A percentile compares a stretch with the other conserved stretches of the same genome.
These are phyloP conservation scores for Paradisaea rubra DNA, from an alignment of 2,113 vertebrate species.

Conservation along the genomic window DNA sequence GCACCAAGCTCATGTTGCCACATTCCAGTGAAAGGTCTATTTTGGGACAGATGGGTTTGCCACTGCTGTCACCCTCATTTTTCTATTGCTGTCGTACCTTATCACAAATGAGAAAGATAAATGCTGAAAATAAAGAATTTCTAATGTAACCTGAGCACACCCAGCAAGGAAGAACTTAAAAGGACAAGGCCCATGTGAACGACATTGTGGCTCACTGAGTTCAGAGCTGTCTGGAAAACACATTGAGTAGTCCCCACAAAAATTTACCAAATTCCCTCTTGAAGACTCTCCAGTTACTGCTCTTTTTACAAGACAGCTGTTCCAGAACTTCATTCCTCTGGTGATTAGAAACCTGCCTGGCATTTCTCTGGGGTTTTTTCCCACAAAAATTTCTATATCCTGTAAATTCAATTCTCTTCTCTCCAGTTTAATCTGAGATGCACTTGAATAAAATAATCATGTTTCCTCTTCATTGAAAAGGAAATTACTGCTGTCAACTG, in stretches of 20 bases:
- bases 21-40: background rate
- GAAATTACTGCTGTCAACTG: background rate
- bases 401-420: background rate
- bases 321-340: background rate
- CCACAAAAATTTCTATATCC: background rate
- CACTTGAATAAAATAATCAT: background rate
- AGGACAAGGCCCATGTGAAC: background rate
- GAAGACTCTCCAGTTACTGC: background rate
- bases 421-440: background rate
- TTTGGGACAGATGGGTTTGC: fast-evolving
- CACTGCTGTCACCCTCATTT: background rate
- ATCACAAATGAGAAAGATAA: background rate
- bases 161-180: background rate
- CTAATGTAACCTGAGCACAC: background rate
- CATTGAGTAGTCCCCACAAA: background rate
- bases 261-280: background rate
- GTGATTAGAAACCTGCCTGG: background rate
- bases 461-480: background rate
- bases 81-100: background rate
- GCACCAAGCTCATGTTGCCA: background rate
- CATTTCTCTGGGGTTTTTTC: background rate
- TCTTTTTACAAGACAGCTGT: background rate
- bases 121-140: background rate
- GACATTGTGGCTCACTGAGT: background rate
- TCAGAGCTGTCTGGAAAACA: background rate